These are phyloP conservation scores for Pygocentrus nattereri DNA, from an alignment of 2,797 vertebrate species.

Conservation along the genomic window DNA sequence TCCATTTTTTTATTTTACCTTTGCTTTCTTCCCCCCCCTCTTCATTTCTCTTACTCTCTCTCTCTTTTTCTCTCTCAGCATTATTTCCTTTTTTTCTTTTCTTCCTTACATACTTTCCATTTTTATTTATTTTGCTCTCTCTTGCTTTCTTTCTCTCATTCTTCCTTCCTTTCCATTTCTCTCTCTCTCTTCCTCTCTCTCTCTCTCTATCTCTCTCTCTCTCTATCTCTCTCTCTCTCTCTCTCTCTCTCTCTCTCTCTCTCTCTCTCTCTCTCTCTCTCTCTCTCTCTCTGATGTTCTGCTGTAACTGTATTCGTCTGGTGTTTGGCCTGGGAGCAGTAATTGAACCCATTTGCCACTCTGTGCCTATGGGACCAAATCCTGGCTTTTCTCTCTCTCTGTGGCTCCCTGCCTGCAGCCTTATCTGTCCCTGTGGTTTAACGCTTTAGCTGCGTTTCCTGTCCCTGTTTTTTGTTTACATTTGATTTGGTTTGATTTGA, in stretches of 20 bases:
- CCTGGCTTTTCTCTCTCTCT: constrained; percentile 54
- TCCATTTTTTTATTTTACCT: constrained; percentile 67
- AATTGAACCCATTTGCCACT: constrained; percentile 86
- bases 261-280: constrained; percentile 8
- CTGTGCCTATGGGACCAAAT: constrained; percentile 82
- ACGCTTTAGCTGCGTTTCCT: constrained; percentile 76
- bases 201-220: constrained; percentile 56
- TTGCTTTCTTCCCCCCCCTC: constrained; percentile 1
- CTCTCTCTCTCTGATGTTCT: constrained; percentile 36
- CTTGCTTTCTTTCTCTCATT: neutral
- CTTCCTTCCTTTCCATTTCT: neutral
- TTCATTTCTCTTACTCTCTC: neutral
- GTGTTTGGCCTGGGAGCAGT: constrained; percentile 75
- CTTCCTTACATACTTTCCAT: constrained; percentile 60
- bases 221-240: constrained; percentile 16
- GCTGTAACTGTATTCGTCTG: constrained; percentile 70
- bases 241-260: neutral
- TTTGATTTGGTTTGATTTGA: neutral
- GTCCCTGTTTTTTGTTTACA: neutral
- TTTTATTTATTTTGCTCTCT: constrained; percentile 10
- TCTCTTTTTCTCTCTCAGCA: neutral
- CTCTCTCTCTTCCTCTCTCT: neutral
- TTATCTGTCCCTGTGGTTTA: constrained; percentile 68
- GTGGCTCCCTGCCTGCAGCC: constrained; percentile 55
- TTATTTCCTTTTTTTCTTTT: constrained; percentile 16